Conservation (phyloP, 2,888 invertebrate genomes). For the Sericinus montela region DNA sequence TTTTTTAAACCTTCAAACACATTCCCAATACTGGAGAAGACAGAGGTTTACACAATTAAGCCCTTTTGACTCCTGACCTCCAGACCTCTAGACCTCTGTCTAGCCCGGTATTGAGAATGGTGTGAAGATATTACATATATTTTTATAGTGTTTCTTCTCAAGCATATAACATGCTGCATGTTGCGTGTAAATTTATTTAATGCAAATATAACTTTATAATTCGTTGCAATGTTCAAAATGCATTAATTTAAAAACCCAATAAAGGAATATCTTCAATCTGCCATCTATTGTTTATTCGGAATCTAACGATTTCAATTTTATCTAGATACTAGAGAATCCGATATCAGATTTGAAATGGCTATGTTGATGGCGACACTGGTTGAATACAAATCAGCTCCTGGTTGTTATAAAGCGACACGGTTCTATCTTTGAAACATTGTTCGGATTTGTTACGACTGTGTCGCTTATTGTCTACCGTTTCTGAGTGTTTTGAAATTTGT, state of each 20-base stretch:
- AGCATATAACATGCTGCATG: too few species aligned
- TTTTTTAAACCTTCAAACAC: too few species aligned
- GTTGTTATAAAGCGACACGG: conserved; percentile 40
- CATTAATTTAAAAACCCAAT: conserved; percentile 46
- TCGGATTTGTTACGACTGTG: conserved; percentile 41
- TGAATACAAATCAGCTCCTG: conserved; percentile 52
- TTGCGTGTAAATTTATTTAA: too few species aligned
- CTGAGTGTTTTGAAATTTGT: conserved; percentile 12
- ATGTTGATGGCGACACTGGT: conserved; percentile 47
- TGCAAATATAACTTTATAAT: too few species aligned
- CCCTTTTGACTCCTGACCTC: too few species aligned
- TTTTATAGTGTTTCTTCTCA: too few species aligned
- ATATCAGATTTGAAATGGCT: conserved; percentile 50
- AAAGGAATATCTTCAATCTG: conserved; percentile 36
- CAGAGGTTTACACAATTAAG: too few species aligned
- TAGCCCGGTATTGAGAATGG: too few species aligned
- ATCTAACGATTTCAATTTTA: conserved; percentile 60
- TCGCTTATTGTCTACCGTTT: conserved; percentile 23
- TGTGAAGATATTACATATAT: too few species aligned
- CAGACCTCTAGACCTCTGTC: too few species aligned
- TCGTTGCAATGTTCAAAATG: conserved; percentile 20
- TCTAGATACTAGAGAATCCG: conserved; percentile 44
- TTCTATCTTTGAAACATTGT: conserved; percentile 49
- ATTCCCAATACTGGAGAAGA: too few species aligned
- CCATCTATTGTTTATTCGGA: conserved; percentile 49